Evolutionary conservation across 2,888 invertebrate species (phyloP).

Genomic region (Venustoraphidia nigricollis): DNA sequence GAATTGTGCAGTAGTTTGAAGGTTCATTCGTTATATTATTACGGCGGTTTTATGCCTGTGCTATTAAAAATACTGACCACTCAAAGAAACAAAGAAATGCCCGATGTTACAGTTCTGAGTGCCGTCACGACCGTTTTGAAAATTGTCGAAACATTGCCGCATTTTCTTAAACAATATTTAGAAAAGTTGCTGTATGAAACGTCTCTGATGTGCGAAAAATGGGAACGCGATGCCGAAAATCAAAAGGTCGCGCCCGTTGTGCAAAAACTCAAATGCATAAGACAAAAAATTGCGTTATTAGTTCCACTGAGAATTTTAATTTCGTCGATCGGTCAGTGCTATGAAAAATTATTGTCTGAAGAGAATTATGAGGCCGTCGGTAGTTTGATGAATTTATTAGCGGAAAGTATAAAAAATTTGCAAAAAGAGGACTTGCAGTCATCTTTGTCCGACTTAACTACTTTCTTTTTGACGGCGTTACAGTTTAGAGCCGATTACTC

Average conservation of each 20-base stretch:
- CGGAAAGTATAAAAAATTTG: slow-evolving; percentile 52
- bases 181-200: slow-evolving; percentile 52
- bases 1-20: slow-evolving; percentile 63
- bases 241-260: slow-evolving; percentile 37
- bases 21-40: slow-evolving; percentile 54
- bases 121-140: slow-evolving; percentile 66
- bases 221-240: slow-evolving; percentile 30
- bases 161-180: slow-evolving; percentile 76
- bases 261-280: slow-evolving; percentile 41
- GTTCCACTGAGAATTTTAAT: slow-evolving; percentile 62
- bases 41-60: slow-evolving; percentile 69
- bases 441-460: slow-evolving; percentile 50
- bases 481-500: slow-evolving; percentile 45
- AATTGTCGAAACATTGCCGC: slow-evolving; percentile 63
- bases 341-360: slow-evolving; percentile 41
- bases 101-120: slow-evolving; percentile 50
- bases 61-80: slow-evolving; percentile 46
- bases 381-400: slow-evolving; percentile 59
- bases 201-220: slow-evolving; percentile 38
- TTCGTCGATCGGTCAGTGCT: slow-evolving; percentile 53
- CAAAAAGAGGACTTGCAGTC: slow-evolving; percentile 45
- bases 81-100: slow-evolving; percentile 40
- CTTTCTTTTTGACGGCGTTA: slow-evolving; percentile 58
- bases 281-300: slow-evolving; percentile 47
- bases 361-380: slow-evolving; percentile 44